These are phyloP conservation scores for Archegozetes longisetosus DNA, from an alignment of 1,140 invertebrate species.

Conservation along the genomic window DNA sequence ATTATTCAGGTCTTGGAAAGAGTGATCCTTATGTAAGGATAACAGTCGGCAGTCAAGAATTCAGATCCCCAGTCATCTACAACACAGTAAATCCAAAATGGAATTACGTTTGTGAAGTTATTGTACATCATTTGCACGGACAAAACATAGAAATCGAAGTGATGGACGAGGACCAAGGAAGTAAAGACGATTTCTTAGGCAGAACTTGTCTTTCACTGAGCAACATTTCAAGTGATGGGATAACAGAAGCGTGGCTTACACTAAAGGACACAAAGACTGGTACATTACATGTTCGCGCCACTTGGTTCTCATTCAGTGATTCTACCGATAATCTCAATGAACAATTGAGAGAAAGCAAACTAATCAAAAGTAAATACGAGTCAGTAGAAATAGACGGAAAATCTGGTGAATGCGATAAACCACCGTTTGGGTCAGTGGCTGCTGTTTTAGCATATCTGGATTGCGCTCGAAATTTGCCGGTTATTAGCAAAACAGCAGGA, in stretches of 20 bases:
- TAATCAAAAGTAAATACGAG: constrained; percentile 5
- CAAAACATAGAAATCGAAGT: constrained; percentile 58
- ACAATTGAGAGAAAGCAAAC: constrained; percentile 6
- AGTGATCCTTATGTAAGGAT: constrained; percentile 85
- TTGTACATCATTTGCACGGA: constrained; percentile 39
- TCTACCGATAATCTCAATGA: constrained; percentile 38
- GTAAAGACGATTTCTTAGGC: constrained; percentile 61
- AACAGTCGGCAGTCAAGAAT: constrained; percentile 43
- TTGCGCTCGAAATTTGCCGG: constrained; percentile 72
- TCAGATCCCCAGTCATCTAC: constrained; percentile 70
- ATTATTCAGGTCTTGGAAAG: constrained; percentile 62
- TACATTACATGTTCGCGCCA: constrained; percentile 65
- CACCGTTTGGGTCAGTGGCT: constrained; percentile 19
- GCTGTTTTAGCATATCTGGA: constrained; percentile 69
- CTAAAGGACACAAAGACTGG: constrained; percentile 86
- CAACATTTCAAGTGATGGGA: background rate
- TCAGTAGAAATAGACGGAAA: background rate
- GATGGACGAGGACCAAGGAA: constrained; percentile 63
- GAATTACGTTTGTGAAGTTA: constrained; percentile 73
- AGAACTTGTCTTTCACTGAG: constrained; percentile 33
- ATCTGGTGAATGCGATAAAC: background rate
- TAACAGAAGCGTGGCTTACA: constrained; percentile 52
- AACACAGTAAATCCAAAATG: constrained; percentile 82
- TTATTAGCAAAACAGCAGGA: constrained; percentile 35
- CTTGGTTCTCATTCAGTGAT: constrained; percentile 64